Evolutionary conservation across 2,888 invertebrate species (phyloP).

Genomic region (Koerneria pararmatus): DNA sequence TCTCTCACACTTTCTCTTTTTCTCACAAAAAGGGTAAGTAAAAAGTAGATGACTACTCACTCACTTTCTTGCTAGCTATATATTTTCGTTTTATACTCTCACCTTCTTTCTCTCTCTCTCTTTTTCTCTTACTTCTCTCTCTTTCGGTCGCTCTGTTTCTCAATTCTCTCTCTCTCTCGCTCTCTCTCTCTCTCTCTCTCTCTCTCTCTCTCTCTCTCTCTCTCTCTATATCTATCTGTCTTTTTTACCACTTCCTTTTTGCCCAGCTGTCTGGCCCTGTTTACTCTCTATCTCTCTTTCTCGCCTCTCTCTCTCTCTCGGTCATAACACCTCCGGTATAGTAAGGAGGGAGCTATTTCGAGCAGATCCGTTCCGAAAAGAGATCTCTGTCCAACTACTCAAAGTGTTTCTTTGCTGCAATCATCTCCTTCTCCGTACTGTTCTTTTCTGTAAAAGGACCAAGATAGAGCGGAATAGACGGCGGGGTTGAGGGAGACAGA

Average conservation of each 20-base stretch:
- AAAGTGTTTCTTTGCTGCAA: not conserved
- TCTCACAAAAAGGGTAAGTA: not conserved
- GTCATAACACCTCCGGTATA: too few species aligned
- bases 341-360: too few species aligned
- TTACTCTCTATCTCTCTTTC: slow-evolving; percentile 3
- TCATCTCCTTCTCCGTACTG: slow-evolving; percentile 3
- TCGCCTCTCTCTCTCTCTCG: slow-evolving; percentile 8
- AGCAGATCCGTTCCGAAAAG: slow-evolving; percentile 11
- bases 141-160: not conserved
- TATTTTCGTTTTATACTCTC: not conserved
- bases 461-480: not conserved
- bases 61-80: slow-evolving; percentile 1
- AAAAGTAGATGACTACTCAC: not conserved
- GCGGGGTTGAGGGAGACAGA: not conserved
- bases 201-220: not conserved
- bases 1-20: not conserved
- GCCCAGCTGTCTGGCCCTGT: not conserved
- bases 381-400: too few species aligned
- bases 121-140: not conserved
- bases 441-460: not conserved
- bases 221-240: not conserved
- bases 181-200: not conserved
- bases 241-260: slow-evolving; percentile 4
- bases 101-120: not conserved
- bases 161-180: too few species aligned